Evolutionary conservation across 2,113 vertebrate species (phyloP).

Genomic region (Nesogale talazaci): DNA sequence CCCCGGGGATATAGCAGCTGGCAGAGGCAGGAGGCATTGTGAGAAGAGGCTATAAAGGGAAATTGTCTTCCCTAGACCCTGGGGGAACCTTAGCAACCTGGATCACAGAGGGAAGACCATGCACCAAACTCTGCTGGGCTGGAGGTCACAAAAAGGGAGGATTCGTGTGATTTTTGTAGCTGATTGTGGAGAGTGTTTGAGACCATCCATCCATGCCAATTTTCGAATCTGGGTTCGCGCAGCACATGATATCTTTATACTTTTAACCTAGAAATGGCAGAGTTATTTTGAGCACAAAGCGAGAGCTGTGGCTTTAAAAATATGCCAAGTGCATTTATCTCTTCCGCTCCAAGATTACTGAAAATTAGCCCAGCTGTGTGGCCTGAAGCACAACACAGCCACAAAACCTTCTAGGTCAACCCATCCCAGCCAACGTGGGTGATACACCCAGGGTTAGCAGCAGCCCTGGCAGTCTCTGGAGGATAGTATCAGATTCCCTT

Average conservation of each 20-base stretch:
- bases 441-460: neutral
- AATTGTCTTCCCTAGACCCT: neutral
- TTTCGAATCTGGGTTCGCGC: slow-evolving; percentile 65
- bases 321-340: slow-evolving; percentile 77
- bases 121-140: slow-evolving; percentile 13
- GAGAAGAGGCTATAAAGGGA: slow-evolving; percentile 17
- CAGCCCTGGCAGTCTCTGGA: neutral
- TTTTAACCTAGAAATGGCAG: slow-evolving; percentile 80
- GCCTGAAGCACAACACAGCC: slow-evolving; percentile 43
- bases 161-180: slow-evolving; percentile 1
- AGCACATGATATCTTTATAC: slow-evolving; percentile 74
- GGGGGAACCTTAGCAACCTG: neutral
- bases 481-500: neutral
- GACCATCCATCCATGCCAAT: slow-evolving; percentile 34
- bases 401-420: slow-evolving; percentile 54
- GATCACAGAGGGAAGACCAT: slow-evolving; percentile 23
- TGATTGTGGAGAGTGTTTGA: slow-evolving; percentile 26
- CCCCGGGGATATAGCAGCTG: neutral
- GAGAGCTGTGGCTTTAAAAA: slow-evolving; percentile 80
- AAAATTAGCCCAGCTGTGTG: slow-evolving; percentile 82
- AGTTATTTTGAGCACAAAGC: slow-evolving; percentile 81
- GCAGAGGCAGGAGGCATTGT: neutral
- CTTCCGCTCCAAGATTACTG: slow-evolving; percentile 78
- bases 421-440: neutral
- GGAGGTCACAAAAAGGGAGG: neutral